Evolutionary conservation across 2,888 invertebrate species (phyloP), one percentile per base, ranked within the genome.

Genomic region (Doris montereyensis): DNA sequence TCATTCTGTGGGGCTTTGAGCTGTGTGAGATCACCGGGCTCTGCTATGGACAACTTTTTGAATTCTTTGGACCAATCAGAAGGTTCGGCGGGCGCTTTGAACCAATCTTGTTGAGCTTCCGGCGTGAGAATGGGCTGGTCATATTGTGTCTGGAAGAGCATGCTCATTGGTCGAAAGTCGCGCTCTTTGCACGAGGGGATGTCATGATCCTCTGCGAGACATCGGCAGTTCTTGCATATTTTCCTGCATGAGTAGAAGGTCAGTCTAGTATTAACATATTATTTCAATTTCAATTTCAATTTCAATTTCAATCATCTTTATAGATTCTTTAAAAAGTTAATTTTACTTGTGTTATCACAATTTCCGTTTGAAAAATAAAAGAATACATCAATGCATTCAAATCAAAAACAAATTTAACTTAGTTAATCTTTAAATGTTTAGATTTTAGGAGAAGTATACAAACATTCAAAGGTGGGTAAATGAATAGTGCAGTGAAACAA

Each of bases 121-220:
- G 17, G 5, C 52, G 5, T 41, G 5, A 17, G 5, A 10, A 10
- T 5, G 52, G 52, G 17, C 17, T 5, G 52, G 52, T 41, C 52
- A 10, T 10, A 10, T 41, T 41, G 52, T 8, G 78, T 82, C 75
- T 87, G 86, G 75, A 85, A 82, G 2, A 86, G 83, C 72, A 85
- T 81, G 78, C 84, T 85, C 80, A 85, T 84, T 78, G 87, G 87
- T 34, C 83, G 81, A 72, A 82, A 84, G 34, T 84, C 82, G 57
- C 81, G 76, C 75, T 87, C 86, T 30, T 84, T 84, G 62, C 86
- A 85, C 26, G 85, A 82, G 30, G 85, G 86, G 24, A 88, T 83
- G 71, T 87, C 88, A 71, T 88, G 88, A 73, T 88, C 88, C 67
- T 88, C 88, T 57, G 86, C 85, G 13, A 87, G 85, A 81, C 88